Evolutionary conservation across 2,888 invertebrate species (phyloP), one percentile per base, ranked within the genome.

Genomic region (Eristalis tenax): DNA sequence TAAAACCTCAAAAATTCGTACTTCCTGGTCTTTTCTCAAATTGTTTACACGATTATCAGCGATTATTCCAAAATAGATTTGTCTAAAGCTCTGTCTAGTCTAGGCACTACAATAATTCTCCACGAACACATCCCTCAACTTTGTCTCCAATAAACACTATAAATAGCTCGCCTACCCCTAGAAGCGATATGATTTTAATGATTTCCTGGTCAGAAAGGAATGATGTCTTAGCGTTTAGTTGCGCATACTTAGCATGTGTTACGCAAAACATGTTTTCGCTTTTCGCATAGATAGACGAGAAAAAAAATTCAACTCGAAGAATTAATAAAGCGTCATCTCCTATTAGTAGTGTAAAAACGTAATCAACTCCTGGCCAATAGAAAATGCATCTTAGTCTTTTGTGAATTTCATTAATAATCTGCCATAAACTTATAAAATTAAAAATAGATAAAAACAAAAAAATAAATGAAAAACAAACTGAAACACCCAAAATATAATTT

Each of bases 371-470:
- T 68, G 61, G 50, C 75, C 71, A 73, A 82, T 38, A 83, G 32
- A 32, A 78, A 86, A 86, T 79, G 83, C 83, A 80, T 87, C 87
- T 87, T 87, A 87, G 87, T 87, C 87, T 87, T 64, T 83, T 87
- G 87, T 87, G 87, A 87, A 87, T 87, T 80, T 73, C 75, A 87
- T 78, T 68, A 83, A 73, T 68, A 78, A n/a, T 73, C 75, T 83
- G 64, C 76, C 71, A 61, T 50, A 61, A 68, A 69, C 68, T 13
- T 69, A 68, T 70, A 68, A 75, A 28, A 28, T 11, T 28, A 43
- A 65, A 68, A 43, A 59, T 26, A 23, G 10, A 68, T 43, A 77
- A 68, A 13, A 77, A 66, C 5, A 57, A 57, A 69, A 77, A 79
- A 63, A 59, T 59, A 40, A 77, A 66, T 63, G 59, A n/a, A 83